Evolutionary conservation across 2,113 vertebrate species (phyloP), one percentile per base, ranked within the genome.

Genomic region (Daubentonia madagascariensis): DNA sequence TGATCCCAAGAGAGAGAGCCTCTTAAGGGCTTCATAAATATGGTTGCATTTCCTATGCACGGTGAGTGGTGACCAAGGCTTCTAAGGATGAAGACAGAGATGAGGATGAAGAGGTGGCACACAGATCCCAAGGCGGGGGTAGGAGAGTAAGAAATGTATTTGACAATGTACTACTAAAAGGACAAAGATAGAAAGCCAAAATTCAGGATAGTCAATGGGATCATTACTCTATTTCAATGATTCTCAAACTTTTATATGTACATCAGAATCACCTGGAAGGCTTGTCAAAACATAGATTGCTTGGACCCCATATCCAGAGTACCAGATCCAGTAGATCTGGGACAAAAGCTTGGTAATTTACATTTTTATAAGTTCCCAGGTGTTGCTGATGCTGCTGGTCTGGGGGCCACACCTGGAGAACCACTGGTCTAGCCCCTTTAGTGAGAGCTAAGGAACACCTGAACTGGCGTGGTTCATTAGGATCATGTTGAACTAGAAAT

Each of bases 61-160:
- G 37, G 63, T 32, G 45, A 79, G 37, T 4, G 10, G 25, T 1
- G 2, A 22, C 25, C 65, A 67, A 37, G 0, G 17, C 48, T 81
- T 70, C 73, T 40, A 84, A 78, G 52, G 32, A 59, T 48, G 59
- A 63, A 80, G 43, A 35, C 0, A 32, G 12, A 25, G 5, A 8
- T 12, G 16, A 70, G 43, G 20, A 83, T 45, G 70, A 35, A 43
- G 12, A 43, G 2, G 1, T 28, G 52, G 40, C 5, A 10, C 14
- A 13, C 0, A 32, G 32, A 52, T 65, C 7, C 10, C 37, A 28
- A 1, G 10, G 14, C 5, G 12, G 8, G 5, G 3, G 13, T 0
- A 5, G 2, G 4, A 25, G 35, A 22, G 1, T 35, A 6, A 45
- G 28, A 5, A 0, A 37, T 12, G 1, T 6, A 18, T 22, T 57